A percentile compares a stretch with the other conserved stretches of the same genome.
Conservation (phyloP, 2,888 invertebrate genomes). For the Lamproptera curius region DNA sequence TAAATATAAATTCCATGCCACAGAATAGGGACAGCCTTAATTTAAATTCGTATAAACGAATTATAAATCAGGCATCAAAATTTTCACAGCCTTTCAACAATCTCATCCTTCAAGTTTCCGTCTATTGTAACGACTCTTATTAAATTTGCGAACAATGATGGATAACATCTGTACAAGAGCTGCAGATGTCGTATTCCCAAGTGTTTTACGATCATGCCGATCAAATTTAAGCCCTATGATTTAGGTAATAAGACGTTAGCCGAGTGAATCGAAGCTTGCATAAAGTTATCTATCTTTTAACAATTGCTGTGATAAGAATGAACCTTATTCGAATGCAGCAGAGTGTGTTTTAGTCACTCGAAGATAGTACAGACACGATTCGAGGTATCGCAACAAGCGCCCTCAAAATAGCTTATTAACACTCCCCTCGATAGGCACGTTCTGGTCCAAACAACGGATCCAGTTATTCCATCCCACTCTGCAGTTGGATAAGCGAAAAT, state of each 20-base stretch:
- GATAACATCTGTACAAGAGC: conserved; percentile 41
- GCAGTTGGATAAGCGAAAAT: conserved; percentile 23
- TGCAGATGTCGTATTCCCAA: conserved; percentile 27
- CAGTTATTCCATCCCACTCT: conserved; percentile 28
- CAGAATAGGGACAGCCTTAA: too few species aligned
- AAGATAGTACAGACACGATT: conserved; percentile 20
- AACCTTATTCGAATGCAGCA: conserved; percentile 7
- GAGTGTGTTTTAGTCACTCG: conserved; percentile 12
- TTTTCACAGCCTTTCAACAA: conserved; percentile 37
- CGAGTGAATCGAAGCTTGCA: background rate
- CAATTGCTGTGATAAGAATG: conserved; percentile 1
- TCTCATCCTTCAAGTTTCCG: conserved; percentile 47
- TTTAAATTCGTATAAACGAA: conserved; percentile 13
- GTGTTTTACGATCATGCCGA: background rate
- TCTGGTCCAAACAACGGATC: conserved; percentile 34
- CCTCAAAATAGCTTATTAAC: conserved; percentile 42
- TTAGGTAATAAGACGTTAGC: conserved; percentile 15
- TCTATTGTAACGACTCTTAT: conserved; percentile 42
- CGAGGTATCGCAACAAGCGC: conserved; percentile 36
- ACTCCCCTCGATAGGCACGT: conserved; percentile 42
- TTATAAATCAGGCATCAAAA: conserved; percentile 34
- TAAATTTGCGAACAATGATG: conserved; percentile 61
- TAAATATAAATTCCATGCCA: too few species aligned
- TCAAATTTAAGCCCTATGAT: conserved; percentile 1
- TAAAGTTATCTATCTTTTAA: background rate